Conservation (phyloP, 2,888 invertebrate genomes). For the Xanthorhoe spadicearia region DNA sequence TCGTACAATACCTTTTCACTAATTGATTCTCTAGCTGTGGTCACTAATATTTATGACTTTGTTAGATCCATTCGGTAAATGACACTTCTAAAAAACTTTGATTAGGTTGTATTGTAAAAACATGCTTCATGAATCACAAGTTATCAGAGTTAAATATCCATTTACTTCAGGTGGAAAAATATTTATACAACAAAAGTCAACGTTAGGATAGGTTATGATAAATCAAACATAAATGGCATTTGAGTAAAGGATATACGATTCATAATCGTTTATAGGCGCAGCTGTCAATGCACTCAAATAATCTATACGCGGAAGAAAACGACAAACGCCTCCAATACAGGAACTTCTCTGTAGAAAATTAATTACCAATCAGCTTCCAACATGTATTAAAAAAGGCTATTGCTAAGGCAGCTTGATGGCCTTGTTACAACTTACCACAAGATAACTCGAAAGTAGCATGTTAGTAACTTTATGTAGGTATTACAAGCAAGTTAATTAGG, state of each 20-base stretch:
- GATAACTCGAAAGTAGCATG: background rate
- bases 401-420: conserved; percentile 62
- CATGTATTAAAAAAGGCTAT: conserved; percentile 55
- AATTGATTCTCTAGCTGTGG: conserved; percentile 52
- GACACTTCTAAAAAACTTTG: conserved; percentile 12
- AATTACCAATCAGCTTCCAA: conserved; percentile 53
- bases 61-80: conserved; percentile 15
- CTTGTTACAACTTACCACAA: conserved; percentile 50
- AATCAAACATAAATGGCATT: background rate
- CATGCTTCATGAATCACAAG: background rate
- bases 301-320: conserved; percentile 46
- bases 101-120: background rate
- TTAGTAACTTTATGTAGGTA: too few species aligned
- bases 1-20: conserved; percentile 72
- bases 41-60: conserved; percentile 48
- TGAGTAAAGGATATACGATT: background rate
- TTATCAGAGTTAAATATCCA: background rate
- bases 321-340: conserved; percentile 45
- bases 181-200: too few species aligned
- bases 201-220: background rate
- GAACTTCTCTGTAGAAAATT: conserved; percentile 47
- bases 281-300: background rate
- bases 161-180: too few species aligned
- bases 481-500: too few species aligned
- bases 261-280: conserved; percentile 1